Evolutionary conservation across 2,888 invertebrate genomes (phyloP).

Genomic region (Catocala nupta): DNA sequence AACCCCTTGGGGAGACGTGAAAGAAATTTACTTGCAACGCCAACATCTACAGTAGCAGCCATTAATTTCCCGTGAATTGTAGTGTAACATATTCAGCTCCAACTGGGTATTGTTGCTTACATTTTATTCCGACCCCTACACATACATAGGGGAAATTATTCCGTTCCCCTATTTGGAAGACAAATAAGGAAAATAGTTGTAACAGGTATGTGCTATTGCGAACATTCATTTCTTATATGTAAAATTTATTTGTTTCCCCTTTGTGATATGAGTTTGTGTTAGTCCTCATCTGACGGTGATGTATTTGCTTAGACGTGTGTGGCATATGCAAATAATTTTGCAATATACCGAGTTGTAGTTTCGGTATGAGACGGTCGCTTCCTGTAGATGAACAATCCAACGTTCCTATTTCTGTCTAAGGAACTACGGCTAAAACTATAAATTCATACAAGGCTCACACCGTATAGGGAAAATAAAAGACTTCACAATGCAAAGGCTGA

Average conservation of each 20-base stretch:
- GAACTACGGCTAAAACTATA: too few species aligned
- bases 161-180: constrained; percentile 17
- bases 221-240: constrained; percentile 27
- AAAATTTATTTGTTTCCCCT: constrained; percentile 24
- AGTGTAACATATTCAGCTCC: constrained; percentile 32
- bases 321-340: constrained; percentile 2
- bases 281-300: neutral
- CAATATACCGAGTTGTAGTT: neutral
- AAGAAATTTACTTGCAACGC: constrained; percentile 41
- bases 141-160: constrained; percentile 32
- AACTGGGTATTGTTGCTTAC: constrained; percentile 39
- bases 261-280: constrained; percentile 13
- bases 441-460: too few species aligned
- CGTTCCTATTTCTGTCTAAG: too few species aligned
- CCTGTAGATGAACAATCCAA: too few species aligned
- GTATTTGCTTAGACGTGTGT: neutral
- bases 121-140: constrained; percentile 35
- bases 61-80: constrained; percentile 48
- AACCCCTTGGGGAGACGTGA: constrained; percentile 19
- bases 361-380: too few species aligned
- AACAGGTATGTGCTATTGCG: constrained; percentile 43
- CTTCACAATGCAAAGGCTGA: too few species aligned
- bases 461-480: too few species aligned
- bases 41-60: constrained; percentile 38
- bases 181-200: constrained; percentile 49